Percentiles rank a stretch among this genome's conserved stretches.
Evolutionary conservation across 2,113 vertebrate genomes (phyloP).

Genomic region (Psammodynastes pulverulentus): DNA sequence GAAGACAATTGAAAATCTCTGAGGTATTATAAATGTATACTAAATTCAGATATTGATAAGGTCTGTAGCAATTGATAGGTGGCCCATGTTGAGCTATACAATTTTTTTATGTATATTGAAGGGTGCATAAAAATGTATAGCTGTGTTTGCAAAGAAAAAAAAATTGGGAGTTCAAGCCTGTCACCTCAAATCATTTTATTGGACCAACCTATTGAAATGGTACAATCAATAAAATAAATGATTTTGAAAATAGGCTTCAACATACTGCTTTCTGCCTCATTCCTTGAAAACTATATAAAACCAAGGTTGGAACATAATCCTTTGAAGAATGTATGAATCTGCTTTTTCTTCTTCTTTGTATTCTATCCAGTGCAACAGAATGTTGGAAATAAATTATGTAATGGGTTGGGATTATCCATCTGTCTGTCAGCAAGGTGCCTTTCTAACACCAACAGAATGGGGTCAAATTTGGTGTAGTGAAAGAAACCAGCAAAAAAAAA

Average conservation of each 20-base stretch:
- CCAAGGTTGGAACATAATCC: background rate
- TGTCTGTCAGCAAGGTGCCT: background rate
- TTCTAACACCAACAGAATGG: background rate
- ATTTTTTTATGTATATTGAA: conserved; percentile 14
- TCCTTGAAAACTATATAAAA: background rate
- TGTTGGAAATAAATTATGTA: background rate
- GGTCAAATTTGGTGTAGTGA: background rate
- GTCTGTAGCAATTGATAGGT: background rate
- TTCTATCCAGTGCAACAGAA: background rate
- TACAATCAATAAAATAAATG: background rate
- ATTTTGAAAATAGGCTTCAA: background rate
- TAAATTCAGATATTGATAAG: conserved; percentile 6
- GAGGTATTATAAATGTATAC: background rate
- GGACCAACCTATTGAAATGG: background rate
- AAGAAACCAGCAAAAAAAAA: background rate
- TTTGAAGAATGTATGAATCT: background rate
- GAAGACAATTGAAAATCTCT: background rate
- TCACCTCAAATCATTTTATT: conserved; percentile 30
- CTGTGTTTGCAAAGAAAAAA: background rate
- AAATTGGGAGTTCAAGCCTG: conserved; percentile 27
- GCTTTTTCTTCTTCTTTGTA: background rate
- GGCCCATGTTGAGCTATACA: conserved; percentile 7
- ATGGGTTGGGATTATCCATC: background rate
- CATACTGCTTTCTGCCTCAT: background rate
- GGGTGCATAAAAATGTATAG: background rate